Evolutionary conservation across 1,140 invertebrate species (phyloP).

Genomic region (Panulirus ornatus): DNA sequence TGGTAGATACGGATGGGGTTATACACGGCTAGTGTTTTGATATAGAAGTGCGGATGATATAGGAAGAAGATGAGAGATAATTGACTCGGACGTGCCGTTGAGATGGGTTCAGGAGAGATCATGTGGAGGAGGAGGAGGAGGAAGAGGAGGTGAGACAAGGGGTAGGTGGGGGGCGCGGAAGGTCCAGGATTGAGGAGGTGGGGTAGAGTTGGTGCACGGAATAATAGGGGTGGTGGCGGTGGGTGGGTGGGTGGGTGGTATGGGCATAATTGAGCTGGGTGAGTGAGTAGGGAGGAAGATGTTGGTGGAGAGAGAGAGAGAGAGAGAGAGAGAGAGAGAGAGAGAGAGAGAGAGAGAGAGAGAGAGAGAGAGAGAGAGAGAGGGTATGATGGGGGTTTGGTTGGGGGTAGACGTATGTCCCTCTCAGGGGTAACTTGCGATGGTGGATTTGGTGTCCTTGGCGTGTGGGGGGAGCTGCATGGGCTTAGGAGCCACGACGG

Average conservation of each 20-base stretch:
- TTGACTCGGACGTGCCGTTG: not conserved
- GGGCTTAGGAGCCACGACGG: no score
- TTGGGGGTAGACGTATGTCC: conserved; percentile 15
- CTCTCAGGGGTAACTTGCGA: no score
- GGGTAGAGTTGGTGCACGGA: not conserved
- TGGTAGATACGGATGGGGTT: conserved; percentile 12
- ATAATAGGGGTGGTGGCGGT: no score
- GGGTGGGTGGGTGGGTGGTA: not conserved
- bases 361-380: not conserved
- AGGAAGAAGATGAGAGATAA: not conserved
- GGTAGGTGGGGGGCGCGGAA: not conserved
- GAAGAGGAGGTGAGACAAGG: not conserved
- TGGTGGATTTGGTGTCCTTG: no score
- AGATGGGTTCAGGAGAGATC: not conserved
- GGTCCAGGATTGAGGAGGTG: not conserved
- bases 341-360: conserved; percentile 3
- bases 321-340: not conserved
- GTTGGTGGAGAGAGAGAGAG: not conserved
- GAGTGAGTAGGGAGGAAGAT: no score
- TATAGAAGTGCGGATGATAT: not conserved
- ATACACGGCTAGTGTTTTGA: not conserved
- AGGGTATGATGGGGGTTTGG: not conserved
- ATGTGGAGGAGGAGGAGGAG: not conserved
- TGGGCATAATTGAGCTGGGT: no score
- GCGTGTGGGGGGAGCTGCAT: no score